Evolutionary conservation across 2,113 vertebrate species (phyloP).

Genomic region (Brachyhypopomus occidentalis): DNA sequence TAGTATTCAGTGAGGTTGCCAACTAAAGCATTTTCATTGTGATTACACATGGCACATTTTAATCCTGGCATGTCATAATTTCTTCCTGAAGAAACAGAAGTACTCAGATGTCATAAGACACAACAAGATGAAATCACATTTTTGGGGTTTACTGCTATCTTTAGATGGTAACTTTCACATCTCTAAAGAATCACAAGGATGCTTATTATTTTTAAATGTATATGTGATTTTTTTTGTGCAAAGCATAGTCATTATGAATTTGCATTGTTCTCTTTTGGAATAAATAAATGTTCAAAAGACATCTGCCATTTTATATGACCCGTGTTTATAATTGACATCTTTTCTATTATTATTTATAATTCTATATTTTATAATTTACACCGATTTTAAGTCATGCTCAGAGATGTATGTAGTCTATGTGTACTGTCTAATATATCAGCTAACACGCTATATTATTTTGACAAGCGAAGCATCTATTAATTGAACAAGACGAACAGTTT

Average conservation of each 20-base stretch:
- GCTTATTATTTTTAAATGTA: slow-evolving; percentile 41
- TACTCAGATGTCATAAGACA: too few relatives aligned
- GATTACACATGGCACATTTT: not conserved
- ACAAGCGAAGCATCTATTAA: too few relatives aligned
- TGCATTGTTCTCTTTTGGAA: slow-evolving; percentile 67
- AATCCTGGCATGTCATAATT: not conserved
- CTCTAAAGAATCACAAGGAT: slow-evolving; percentile 62
- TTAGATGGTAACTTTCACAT: slow-evolving; percentile 50
- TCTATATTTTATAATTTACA: too few relatives aligned
- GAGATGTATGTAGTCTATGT: too few relatives aligned
- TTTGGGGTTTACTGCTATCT: slow-evolving; percentile 22
- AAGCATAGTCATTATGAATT: slow-evolving; percentile 61
- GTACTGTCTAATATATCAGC: too few relatives aligned
- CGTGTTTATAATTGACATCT: not conserved
- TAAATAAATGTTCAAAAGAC: slow-evolving; percentile 61
- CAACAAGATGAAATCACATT: not conserved
- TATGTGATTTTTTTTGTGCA: slow-evolving; percentile 69
- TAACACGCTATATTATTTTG: too few relatives aligned
- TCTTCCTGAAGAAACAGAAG: not conserved
- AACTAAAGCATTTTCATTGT: not conserved
- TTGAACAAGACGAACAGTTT: too few relatives aligned
- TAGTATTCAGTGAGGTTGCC: not conserved
- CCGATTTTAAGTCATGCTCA: too few relatives aligned
- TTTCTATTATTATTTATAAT: not conserved
- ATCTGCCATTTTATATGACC: not conserved